Evolutionary conservation across 1,140 invertebrate genomes (phyloP).

Genomic region (Liolophura sinensis): DNA sequence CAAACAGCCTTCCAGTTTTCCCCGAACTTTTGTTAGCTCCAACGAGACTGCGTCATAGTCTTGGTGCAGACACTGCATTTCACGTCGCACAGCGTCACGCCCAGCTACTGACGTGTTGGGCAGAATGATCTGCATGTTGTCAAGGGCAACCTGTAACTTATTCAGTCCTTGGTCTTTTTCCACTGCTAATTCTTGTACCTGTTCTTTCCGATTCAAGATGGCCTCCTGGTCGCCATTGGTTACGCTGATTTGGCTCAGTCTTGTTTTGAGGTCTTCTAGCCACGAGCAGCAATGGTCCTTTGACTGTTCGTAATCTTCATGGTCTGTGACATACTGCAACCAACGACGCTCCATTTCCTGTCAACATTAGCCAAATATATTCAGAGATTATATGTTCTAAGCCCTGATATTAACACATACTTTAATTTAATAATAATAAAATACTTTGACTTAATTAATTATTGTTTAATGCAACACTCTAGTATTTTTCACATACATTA

Average conservation of each 20-base stretch:
- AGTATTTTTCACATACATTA: no score
- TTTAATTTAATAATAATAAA: no score
- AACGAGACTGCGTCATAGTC: slow-evolving; percentile 85
- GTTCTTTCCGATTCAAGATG: slow-evolving; percentile 38
- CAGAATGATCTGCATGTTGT: slow-evolving; percentile 87
- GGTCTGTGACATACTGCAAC: slow-evolving; percentile 88
- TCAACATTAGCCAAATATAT: slow-evolving; percentile 15
- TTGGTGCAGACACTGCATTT: slow-evolving; percentile 81
- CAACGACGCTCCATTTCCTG: slow-evolving; percentile 83
- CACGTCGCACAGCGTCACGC: slow-evolving; percentile 83
- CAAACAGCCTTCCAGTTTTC: slow-evolving; percentile 79
- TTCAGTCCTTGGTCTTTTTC: slow-evolving; percentile 81
- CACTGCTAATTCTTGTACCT: slow-evolving; percentile 44
- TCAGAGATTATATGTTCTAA: no score
- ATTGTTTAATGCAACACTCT: no score
- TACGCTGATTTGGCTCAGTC: slow-evolving; percentile 74
- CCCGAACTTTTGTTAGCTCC: slow-evolving; percentile 88
- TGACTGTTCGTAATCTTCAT: slow-evolving; percentile 84
- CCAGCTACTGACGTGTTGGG: slow-evolving; percentile 88
- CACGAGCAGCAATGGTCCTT: slow-evolving; percentile 79
- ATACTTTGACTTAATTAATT: no score
- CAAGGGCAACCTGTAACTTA: slow-evolving; percentile 83
- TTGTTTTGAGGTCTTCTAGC: slow-evolving; percentile 83
- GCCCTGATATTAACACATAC: no score
- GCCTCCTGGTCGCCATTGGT: slow-evolving; percentile 46